A percentile compares a stretch with the other conserved stretches of the same genome.
Conservation (phyloP, 2,888 invertebrate genomes). For the Lottia gigantea region DNA sequence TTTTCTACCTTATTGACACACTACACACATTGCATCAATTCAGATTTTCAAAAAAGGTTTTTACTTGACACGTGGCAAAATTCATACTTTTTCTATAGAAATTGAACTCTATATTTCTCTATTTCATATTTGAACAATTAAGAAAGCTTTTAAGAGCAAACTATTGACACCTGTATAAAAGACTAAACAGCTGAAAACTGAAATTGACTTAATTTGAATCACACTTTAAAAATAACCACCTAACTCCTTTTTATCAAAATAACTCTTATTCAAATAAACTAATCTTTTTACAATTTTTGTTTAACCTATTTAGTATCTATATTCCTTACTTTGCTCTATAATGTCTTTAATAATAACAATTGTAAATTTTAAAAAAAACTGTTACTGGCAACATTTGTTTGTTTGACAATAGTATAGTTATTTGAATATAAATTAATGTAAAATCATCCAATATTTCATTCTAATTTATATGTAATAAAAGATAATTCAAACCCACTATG, state of each 20-base stretch:
- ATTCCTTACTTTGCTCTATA: too few species aligned
- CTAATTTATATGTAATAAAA: too few species aligned
- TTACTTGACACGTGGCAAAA: constrained; percentile 3
- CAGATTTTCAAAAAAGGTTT: background rate
- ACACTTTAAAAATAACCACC: constrained; percentile 18
- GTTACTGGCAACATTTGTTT: too few species aligned
- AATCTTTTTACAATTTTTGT: background rate
- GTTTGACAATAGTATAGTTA: too few species aligned
- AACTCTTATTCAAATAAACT: constrained; percentile 14
- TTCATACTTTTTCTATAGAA: constrained; percentile 4
- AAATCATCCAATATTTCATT: too few species aligned
- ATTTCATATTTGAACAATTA: constrained; percentile 8
- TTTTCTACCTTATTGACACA: background rate
- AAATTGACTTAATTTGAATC: constrained; percentile 10
- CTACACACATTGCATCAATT: constrained; percentile 10
- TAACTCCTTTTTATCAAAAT: constrained; percentile 8
- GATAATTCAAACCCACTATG: too few species aligned
- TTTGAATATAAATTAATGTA: too few species aligned
- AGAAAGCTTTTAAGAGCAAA: background rate
- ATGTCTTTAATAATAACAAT: too few species aligned
- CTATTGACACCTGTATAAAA: background rate
- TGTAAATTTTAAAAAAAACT: too few species aligned
- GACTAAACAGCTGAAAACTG: constrained; percentile 15
- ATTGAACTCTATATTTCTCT: constrained; percentile 5
- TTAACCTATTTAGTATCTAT: too few species aligned